Evolutionary conservation across 2,888 invertebrate species (phyloP).

Genomic region (Lepidonotus clava): DNA sequence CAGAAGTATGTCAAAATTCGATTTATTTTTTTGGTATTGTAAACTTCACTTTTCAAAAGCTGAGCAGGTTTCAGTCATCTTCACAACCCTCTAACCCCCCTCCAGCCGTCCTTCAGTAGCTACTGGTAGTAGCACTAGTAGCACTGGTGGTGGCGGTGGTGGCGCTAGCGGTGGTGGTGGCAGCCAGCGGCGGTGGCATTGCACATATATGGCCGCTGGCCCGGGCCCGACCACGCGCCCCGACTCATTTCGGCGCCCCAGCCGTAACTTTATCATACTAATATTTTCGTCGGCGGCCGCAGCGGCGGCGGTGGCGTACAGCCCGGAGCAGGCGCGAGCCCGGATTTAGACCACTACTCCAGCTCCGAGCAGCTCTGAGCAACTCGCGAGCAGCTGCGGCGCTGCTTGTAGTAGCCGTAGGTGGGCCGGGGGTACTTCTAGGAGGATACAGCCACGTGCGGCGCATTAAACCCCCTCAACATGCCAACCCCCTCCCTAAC

Average conservation of each 20-base stretch:
- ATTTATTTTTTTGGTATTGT: no score
- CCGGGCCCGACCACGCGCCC: not conserved
- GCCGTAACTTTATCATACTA: constrained; percentile 52
- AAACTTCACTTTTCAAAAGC: no score
- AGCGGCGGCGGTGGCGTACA: no score
- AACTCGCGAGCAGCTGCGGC: not conserved
- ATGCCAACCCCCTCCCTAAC: not conserved
- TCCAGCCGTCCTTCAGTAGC: no score
- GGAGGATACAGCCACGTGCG: not conserved
- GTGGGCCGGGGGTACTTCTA: not conserved
- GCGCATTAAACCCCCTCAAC: not conserved
- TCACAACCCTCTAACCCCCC: not conserved
- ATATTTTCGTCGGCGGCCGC: constrained; percentile 45
- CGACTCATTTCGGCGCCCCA: not conserved
- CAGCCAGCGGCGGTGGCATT: not conserved
- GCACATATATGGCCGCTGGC: constrained; percentile 28
- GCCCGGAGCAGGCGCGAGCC: not conserved
- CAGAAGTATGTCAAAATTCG: no score
- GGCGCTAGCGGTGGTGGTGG: no score
- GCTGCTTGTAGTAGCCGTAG: not conserved
- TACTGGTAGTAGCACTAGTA: no score
- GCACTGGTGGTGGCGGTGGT: no score
- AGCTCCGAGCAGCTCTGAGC: not conserved
- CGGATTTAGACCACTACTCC: not conserved
- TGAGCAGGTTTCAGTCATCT: not conserved